phyloP scores from a whole-genome alignment of 2,888 invertebrate genomes.

The Epistrophe grossulariae region DNA sequence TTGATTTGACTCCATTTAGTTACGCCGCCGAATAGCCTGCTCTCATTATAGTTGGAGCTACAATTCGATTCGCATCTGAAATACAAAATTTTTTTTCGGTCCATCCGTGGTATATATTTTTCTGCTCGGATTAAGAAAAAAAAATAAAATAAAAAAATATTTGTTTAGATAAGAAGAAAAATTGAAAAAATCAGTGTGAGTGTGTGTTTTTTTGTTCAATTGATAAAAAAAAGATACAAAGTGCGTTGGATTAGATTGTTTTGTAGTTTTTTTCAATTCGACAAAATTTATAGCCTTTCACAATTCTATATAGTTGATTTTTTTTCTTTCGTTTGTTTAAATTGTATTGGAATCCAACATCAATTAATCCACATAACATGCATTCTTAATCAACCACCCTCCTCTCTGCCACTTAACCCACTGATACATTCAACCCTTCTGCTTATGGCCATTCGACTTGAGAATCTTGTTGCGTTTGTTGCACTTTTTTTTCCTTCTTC shows the following conservation, averaged over 20 bases:
- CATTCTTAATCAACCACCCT: slow-evolving; percentile 28
- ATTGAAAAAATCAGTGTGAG: slow-evolving; percentile 25
- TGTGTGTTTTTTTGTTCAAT: slow-evolving; percentile 1
- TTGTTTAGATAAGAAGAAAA: slow-evolving; percentile 31
- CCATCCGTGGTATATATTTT: slow-evolving; percentile 46
- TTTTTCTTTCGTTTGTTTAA: slow-evolving; percentile 7
- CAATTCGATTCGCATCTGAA: slow-evolving; percentile 74
- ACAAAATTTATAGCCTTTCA: neutral
- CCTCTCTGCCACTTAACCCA: slow-evolving; percentile 21
- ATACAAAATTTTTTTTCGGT: slow-evolving; percentile 32
- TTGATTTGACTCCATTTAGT: slow-evolving; percentile 71
- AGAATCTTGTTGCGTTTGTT: slow-evolving; percentile 70
- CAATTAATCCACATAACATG: slow-evolving; percentile 24
- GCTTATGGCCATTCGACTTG: slow-evolving; percentile 21
- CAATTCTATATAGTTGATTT: slow-evolving; percentile 11
- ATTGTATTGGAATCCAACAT: slow-evolving; percentile 14
- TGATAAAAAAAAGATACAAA: slow-evolving; percentile 5
- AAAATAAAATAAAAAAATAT: neutral
- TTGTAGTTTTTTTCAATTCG: neutral
- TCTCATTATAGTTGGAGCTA: slow-evolving; percentile 76
- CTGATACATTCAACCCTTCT: slow-evolving; percentile 47
- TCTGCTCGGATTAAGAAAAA: slow-evolving; percentile 46
- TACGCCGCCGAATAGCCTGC: slow-evolving; percentile 66
- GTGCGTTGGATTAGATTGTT: slow-evolving; percentile 17
- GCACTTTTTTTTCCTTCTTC: slow-evolving; percentile 32